A percentile compares a stretch with the other conserved stretches of the same genome.
phyloP scores from a whole-genome alignment of 2,888 invertebrate species.

The Cyaniris semiargus region DNA sequence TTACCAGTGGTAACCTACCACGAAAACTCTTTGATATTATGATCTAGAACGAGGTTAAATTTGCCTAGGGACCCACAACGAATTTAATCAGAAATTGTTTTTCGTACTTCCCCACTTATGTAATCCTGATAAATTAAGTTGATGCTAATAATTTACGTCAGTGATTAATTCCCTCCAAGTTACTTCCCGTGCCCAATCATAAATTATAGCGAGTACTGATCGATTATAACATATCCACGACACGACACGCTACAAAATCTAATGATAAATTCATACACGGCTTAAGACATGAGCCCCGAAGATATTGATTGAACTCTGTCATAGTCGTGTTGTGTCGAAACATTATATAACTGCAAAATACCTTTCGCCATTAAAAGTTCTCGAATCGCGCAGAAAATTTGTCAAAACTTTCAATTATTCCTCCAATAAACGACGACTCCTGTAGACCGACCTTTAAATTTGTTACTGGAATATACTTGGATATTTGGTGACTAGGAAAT shows the following conservation, averaged over 20 bases:
- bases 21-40: too few species aligned
- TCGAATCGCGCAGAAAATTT: neutral
- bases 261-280: constrained; percentile 22
- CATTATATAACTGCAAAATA: neutral
- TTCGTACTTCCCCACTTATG: neutral
- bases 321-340: neutral
- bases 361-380: neutral
- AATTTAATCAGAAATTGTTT: too few species aligned
- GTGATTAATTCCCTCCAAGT: constrained; percentile 2
- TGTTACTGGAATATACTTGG: neutral
- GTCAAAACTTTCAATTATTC: constrained; percentile 7
- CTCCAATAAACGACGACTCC: neutral
- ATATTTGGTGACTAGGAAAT: neutral
- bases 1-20: too few species aligned
- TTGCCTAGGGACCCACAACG: too few species aligned
- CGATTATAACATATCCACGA: constrained; percentile 2
- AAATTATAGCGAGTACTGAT: constrained; percentile 21
- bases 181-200: constrained; percentile 26
- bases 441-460: neutral
- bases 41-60: too few species aligned
- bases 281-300: constrained; percentile 8
- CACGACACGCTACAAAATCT: constrained; percentile 8
- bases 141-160: constrained; percentile 12
- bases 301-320: neutral
- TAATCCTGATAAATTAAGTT: constrained; percentile 1